A percentile compares a stretch with the other conserved stretches of the same genome.
Conservation (phyloP, 2,113 vertebrate species). For the Columbina picui region DNA sequence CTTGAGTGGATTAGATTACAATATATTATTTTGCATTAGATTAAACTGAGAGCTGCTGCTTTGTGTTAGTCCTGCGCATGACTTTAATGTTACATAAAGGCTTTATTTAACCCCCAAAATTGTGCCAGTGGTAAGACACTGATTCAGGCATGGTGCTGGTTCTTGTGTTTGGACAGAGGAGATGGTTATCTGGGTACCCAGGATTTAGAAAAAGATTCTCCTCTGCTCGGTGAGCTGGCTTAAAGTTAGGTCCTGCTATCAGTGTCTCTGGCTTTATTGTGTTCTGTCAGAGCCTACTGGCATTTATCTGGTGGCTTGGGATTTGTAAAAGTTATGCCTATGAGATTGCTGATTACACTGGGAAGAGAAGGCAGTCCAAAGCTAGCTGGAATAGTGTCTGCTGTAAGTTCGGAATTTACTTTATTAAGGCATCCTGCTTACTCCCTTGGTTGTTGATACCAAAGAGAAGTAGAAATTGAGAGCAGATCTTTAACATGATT, state of each 20-base stretch:
- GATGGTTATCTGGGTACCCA: background rate
- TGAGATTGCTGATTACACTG: background rate
- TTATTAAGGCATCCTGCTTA: background rate
- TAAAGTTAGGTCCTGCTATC: background rate
- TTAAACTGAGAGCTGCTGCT: background rate
- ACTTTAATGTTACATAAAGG: background rate
- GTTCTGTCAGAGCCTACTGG: background rate
- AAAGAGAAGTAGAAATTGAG: background rate
- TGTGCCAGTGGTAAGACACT: background rate
- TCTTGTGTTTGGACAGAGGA: background rate
- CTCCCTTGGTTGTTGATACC: background rate
- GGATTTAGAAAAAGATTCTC: background rate
- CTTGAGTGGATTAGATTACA: background rate
- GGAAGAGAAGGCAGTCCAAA: background rate
- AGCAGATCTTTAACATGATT: background rate
- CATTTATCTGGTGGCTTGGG: background rate
- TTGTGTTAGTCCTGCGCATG: background rate
- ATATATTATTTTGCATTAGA: background rate
- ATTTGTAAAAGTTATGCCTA: constrained; percentile 20
- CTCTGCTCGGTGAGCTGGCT: background rate
- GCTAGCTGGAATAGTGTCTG: background rate
- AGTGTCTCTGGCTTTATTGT: background rate
- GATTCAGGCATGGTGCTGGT: background rate
- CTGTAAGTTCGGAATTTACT: background rate
- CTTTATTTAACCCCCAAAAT: background rate